Conservation (phyloP, 2,113 vertebrate genomes). For the Pseudorectes ferrugineus region DNA sequence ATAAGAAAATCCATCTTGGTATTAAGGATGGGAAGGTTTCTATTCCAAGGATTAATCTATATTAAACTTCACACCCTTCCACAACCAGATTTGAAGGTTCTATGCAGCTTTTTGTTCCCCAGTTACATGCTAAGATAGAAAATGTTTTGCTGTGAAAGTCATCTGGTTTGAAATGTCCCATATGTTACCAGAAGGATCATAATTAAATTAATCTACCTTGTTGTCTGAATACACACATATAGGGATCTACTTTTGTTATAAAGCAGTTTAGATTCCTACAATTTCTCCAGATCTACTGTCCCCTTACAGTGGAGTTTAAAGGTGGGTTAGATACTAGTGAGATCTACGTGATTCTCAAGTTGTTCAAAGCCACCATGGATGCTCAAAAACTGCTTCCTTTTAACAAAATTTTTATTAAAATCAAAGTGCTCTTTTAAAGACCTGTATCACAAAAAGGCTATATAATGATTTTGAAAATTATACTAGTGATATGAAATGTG, state of each 20-base stretch:
- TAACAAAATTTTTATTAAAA: neutral
- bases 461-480: neutral
- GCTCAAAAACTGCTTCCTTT: neutral
- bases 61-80: neutral
- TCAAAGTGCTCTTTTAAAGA: neutral
- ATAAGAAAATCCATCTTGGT: neutral
- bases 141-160: neutral
- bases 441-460: neutral
- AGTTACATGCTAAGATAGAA: neutral
- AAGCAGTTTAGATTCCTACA: neutral
- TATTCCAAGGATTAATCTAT: neutral
- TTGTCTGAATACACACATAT: neutral
- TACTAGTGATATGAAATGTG: neutral
- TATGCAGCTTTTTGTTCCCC: neutral
- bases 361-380: neutral
- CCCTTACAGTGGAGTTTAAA: neutral
- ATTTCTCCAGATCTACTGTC: neutral
- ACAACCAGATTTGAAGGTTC: neutral
- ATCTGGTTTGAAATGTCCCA: neutral
- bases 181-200: neutral
- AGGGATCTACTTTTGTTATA: neutral
- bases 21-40: neutral
- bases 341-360: rapidly evolving
- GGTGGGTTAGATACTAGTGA: neutral
- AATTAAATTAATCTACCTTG: neutral